A percentile compares a stretch with the other conserved stretches of the same genome.
Conservation (phyloP, 2,797 vertebrate species). For the Ctenosaura bakeri region DNA sequence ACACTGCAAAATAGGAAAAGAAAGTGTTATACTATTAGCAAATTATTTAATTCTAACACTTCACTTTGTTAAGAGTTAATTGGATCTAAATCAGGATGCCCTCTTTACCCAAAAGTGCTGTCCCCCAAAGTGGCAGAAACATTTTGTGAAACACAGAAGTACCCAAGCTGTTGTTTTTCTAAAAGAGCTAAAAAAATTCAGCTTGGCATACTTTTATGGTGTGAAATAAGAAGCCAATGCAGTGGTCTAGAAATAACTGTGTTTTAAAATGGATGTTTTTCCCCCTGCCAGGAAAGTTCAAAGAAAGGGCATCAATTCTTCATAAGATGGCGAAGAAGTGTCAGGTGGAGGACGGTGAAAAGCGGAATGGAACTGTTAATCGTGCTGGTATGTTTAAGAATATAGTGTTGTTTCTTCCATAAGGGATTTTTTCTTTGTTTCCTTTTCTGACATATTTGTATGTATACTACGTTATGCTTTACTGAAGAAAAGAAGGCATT, state of each 20-base stretch:
- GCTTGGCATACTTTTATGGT: neutral
- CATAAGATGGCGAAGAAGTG: conserved; percentile 99
- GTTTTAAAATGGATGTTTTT: conserved; percentile 55
- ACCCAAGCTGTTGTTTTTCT: too few relatives aligned
- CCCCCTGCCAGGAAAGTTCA: conserved; percentile 90
- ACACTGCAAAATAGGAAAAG: neutral
- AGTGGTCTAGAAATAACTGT: conserved; percentile 32
- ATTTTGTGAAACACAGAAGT: neutral
- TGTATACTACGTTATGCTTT: neutral
- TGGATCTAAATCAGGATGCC: neutral
- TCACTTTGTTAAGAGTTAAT: neutral
- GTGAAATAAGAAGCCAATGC: conserved; percentile 22
- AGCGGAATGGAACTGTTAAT: conserved; percentile 91
- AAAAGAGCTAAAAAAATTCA: neutral
- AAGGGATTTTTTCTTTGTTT: neutral
- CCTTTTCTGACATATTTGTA: neutral
- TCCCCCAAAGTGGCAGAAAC: neutral
- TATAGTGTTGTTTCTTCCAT: neutral
- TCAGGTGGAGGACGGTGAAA: conserved; percentile 94
- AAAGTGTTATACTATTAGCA: neutral
- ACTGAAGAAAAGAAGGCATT: neutral
- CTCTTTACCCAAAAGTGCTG: neutral
- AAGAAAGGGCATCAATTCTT: conserved; percentile 97
- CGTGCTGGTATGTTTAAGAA: conserved; percentile 83
- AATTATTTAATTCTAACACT: neutral